A percentile compares a stretch with the other conserved stretches of the same genome.
These are phyloP conservation scores for Apamea epomidion DNA, from an alignment of 2,888 invertebrate species.

Conservation along the genomic window DNA sequence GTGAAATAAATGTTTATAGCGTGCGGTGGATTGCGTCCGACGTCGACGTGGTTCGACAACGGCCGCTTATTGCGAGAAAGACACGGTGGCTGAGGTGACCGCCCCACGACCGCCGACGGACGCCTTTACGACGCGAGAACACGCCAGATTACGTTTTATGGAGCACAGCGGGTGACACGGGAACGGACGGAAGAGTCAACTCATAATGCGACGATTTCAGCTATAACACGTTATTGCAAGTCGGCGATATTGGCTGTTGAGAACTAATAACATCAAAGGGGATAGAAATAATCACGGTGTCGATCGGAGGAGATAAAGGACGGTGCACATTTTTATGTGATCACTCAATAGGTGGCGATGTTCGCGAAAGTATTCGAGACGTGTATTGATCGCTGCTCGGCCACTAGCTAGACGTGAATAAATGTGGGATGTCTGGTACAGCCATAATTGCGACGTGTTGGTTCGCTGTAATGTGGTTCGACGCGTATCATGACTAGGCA, in stretches of 20 bases:
- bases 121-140: slow-evolving; percentile 12
- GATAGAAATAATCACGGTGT: not conserved
- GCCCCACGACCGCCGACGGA: not conserved
- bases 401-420: slow-evolving; percentile 25
- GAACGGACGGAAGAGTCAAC: slow-evolving; percentile 4
- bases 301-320: not conserved
- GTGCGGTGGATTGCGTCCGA: slow-evolving; percentile 16
- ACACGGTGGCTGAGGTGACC: slow-evolving; percentile 10
- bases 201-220: slow-evolving; percentile 13
- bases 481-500: too few relatives aligned
- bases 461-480: not conserved
- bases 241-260: not conserved
- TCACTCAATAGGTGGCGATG: slow-evolving; percentile 17
- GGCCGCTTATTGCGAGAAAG: slow-evolving; percentile 12
- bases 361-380: slow-evolving; percentile 24
- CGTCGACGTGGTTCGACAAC: not conserved
- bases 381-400: slow-evolving; percentile 43
- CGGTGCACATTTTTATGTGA: slow-evolving; percentile 18
- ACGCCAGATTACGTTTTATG: slow-evolving; percentile 16
- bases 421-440: slow-evolving; percentile 31
- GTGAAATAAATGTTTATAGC: slow-evolving; percentile 50
- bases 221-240: slow-evolving; percentile 6
- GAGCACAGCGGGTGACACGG: slow-evolving; percentile 13
- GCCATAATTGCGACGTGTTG: slow-evolving; percentile 26
- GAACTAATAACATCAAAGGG: not conserved